Percentiles rank a stretch among this genome's conserved stretches.
Conservation (phyloP, 2,797 vertebrate genomes). For the Anabacerthia variegaticeps region DNA sequence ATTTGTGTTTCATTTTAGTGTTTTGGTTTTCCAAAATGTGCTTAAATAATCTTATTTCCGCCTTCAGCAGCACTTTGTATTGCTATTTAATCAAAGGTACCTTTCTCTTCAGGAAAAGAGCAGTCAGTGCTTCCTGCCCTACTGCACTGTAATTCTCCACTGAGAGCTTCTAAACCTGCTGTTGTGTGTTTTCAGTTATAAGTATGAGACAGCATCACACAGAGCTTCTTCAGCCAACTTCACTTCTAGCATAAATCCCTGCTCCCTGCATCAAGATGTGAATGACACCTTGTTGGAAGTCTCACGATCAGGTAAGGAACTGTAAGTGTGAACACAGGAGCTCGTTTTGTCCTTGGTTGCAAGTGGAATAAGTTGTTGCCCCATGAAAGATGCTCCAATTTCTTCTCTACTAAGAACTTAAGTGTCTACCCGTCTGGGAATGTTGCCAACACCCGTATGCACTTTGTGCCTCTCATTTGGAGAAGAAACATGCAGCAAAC, state of each 20-base stretch:
- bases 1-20: neutral
- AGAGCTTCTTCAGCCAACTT: neutral
- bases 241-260: constrained; percentile 30
- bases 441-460: neutral
- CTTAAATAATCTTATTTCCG: neutral
- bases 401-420: neutral
- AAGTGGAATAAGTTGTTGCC: neutral
- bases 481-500: neutral
- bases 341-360: neutral
- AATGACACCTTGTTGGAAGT: neutral
- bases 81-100: neutral
- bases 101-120: neutral
- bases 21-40: neutral
- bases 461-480: neutral
- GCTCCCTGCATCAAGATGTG: neutral
- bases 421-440: neutral
- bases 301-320: neutral
- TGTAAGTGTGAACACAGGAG: neutral
- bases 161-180: neutral
- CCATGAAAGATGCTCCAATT: neutral
- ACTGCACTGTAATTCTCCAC: neutral
- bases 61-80: neutral
- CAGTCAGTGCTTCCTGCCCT: neutral
- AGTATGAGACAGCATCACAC: constrained; percentile 45
- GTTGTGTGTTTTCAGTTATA: constrained; percentile 61